Evolutionary conservation across 1,140 invertebrate species (phyloP).

Genomic region (Procambarus virginalis): DNA sequence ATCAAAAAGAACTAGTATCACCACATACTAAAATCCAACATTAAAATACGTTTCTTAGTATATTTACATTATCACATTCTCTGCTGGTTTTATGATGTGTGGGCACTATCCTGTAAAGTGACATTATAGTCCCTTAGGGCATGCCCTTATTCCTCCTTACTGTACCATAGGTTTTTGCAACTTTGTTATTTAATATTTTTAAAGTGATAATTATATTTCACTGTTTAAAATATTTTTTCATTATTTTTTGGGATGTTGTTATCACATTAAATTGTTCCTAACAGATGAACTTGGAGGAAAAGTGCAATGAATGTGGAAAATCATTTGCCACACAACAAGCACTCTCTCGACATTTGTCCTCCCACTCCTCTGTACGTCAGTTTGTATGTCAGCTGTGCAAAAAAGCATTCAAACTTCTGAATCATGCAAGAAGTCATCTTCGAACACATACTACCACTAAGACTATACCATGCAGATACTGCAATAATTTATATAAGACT

Average conservation of each 20-base stretch:
- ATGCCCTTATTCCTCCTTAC: too few relatives aligned
- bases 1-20: too few relatives aligned
- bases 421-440: slow-evolving; percentile 44
- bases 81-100: too few relatives aligned
- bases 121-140: too few relatives aligned
- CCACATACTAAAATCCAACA: too few relatives aligned
- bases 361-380: slow-evolving; percentile 55
- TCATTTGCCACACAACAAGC: slow-evolving; percentile 19
- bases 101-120: too few relatives aligned
- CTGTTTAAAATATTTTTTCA: not conserved
- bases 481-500: slow-evolving; percentile 42
- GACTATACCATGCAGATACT: slow-evolving; percentile 48
- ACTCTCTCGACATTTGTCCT: slow-evolving; percentile 41
- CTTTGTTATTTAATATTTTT: too few relatives aligned
- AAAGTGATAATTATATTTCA: too few relatives aligned
- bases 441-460: slow-evolving; percentile 23
- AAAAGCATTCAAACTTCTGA: slow-evolving; percentile 47
- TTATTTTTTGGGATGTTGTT: not conserved
- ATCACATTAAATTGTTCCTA: not conserved
- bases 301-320: slow-evolving; percentile 39
- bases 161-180: too few relatives aligned
- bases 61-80: not conserved
- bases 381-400: slow-evolving; percentile 44
- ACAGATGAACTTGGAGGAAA: slow-evolving; percentile 47
- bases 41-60: not conserved